A percentile compares a stretch with the other conserved stretches of the same genome.
These are phyloP conservation scores for Coendou prehensilis DNA, from an alignment of 2,797 vertebrate genomes.

Conservation along the genomic window DNA sequence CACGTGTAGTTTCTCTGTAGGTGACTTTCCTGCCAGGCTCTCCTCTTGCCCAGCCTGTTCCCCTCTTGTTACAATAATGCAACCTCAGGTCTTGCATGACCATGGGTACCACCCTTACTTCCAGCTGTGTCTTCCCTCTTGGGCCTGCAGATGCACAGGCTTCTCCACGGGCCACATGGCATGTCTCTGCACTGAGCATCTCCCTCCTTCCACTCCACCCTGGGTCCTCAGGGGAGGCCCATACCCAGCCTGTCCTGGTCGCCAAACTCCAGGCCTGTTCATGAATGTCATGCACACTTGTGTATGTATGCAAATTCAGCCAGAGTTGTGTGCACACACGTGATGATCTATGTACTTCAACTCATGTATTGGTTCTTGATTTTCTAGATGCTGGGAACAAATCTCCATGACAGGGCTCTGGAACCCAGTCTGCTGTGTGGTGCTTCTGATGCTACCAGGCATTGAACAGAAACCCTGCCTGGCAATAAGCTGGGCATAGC, in stretches of 20 bases:
- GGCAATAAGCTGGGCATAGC: background rate
- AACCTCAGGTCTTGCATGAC: background rate
- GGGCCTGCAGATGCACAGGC: background rate
- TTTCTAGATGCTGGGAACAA: background rate
- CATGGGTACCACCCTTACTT: fast-evolving
- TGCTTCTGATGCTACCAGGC: background rate
- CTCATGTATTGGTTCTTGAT: background rate
- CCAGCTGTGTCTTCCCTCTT: background rate
- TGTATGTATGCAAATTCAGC: too few species aligned
- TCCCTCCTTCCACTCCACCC: background rate
- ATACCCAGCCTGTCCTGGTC: background rate
- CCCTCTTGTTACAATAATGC: background rate
- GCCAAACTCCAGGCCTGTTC: background rate
- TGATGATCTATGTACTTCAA: background rate
- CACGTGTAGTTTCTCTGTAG: background rate
- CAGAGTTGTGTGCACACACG: background rate
- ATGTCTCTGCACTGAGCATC: background rate
- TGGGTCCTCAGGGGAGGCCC: background rate
- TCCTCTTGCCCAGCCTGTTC: background rate
- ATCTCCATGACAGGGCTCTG: background rate
- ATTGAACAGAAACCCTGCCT: background rate
- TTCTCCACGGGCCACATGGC: background rate
- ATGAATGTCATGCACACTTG: background rate
- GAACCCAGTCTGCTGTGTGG: background rate
- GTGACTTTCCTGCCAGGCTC: background rate